A percentile compares a stretch with the other conserved stretches of the same genome.
These are phyloP conservation scores for Tapera naevia DNA, from an alignment of 2,797 vertebrate species.

Conservation along the genomic window DNA sequence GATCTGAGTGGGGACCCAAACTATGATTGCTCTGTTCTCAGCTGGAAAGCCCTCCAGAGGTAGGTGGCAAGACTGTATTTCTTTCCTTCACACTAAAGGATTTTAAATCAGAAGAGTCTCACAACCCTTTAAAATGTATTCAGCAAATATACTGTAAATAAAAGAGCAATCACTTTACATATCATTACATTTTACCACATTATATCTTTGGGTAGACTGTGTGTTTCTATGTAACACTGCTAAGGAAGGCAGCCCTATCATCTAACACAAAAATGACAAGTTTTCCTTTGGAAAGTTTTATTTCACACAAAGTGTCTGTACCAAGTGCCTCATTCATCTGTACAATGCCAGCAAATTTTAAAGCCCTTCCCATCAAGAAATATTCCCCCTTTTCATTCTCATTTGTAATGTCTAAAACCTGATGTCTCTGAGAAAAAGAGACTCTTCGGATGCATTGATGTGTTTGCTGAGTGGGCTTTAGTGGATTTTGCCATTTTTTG, in stretches of 20 bases:
- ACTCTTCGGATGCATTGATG: background rate
- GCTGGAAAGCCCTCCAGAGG: background rate
- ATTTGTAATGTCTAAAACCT: background rate
- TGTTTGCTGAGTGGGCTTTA: background rate
- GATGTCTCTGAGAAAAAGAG: background rate
- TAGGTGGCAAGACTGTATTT: background rate
- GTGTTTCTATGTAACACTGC: background rate
- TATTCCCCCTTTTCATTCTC: background rate
- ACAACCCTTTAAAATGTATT: background rate
- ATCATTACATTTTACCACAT: background rate
- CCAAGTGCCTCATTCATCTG: background rate
- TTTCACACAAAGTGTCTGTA: background rate
- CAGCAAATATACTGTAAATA: slow-evolving; percentile 11
- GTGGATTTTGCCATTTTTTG: background rate
- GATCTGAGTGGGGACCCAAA: background rate
- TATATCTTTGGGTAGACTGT: background rate
- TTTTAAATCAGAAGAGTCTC: background rate
- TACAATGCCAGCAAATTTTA: background rate
- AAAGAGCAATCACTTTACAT: slow-evolving; percentile 13
- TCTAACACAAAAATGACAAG: background rate
- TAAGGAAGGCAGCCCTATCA: background rate
- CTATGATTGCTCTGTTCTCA: background rate
- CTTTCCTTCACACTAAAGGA: background rate
- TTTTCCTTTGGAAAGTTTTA: background rate
- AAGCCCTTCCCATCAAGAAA: background rate